phyloP scores from a whole-genome alignment of 2,113 vertebrate species.

The Tangachromis dhanisi region DNA sequence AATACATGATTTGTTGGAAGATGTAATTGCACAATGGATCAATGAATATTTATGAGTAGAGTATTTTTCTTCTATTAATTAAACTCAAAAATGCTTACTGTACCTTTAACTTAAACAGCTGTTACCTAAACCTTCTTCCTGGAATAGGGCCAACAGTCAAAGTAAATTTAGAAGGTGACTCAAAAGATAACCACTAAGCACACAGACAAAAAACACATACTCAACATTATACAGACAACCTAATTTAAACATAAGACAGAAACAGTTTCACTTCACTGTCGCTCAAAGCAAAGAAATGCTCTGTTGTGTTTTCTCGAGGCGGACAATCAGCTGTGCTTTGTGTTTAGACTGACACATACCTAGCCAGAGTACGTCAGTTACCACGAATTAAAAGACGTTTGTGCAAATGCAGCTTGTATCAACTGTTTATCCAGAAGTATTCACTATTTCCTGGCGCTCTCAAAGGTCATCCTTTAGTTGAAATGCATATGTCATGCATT shows the following conservation, averaged over 20 bases:
- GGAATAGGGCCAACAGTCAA: background rate
- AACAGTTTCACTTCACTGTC: background rate
- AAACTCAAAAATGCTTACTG: background rate
- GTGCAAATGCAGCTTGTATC: background rate
- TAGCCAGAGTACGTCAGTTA: background rate
- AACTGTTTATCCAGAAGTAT: background rate
- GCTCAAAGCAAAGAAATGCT: background rate
- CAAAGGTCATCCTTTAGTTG: background rate
- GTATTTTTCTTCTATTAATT: background rate
- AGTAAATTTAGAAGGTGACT: background rate
- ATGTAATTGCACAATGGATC: background rate
- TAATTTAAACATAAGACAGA: background rate
- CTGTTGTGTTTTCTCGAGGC: background rate
- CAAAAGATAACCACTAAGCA: background rate
- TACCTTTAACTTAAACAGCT: background rate
- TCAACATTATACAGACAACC: background rate
- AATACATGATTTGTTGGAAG: background rate
- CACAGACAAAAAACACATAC: background rate
- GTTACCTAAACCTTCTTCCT: background rate
- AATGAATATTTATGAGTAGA: background rate
- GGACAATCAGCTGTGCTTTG: background rate
- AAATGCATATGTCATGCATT: background rate
- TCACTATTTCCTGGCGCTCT: background rate
- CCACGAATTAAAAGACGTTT: background rate
- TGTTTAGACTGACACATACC: background rate